phyloP scores from a whole-genome alignment of 2,113 vertebrate genomes.

The Chunga burmeisteri region DNA sequence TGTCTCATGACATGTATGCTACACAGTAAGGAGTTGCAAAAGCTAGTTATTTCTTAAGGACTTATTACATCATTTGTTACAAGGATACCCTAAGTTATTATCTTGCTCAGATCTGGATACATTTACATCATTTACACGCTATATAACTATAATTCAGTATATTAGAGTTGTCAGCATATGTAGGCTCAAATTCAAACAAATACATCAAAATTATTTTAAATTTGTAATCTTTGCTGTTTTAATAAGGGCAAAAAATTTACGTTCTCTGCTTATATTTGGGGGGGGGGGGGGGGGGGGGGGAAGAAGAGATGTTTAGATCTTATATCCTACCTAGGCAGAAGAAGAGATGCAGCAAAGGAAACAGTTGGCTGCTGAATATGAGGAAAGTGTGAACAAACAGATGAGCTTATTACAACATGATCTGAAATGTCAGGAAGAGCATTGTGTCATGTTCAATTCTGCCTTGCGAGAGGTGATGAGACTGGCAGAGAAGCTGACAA shows the following conservation, averaged over 20 bases:
- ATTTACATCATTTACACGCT: background rate
- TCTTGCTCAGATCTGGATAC: background rate
- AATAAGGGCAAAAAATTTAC: background rate
- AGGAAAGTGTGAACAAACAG: slow-evolving; percentile 74
- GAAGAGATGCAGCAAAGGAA: slow-evolving; percentile 74
- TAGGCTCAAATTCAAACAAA: background rate
- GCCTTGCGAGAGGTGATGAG: slow-evolving; percentile 25
- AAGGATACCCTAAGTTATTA: background rate
- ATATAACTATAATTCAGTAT: background rate
- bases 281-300: too few relatives aligned
- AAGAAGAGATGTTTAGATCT: background rate
- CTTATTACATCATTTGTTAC: background rate
- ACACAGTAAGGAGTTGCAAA: background rate
- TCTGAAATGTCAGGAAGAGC: slow-evolving; percentile 59
- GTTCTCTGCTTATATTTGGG: background rate
- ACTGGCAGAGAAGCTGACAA: slow-evolving; percentile 26
- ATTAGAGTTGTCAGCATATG: background rate
- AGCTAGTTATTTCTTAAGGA: background rate
- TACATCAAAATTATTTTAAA: background rate
- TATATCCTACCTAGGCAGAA: slow-evolving; percentile 66
- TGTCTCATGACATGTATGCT: background rate
- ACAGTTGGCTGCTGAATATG: slow-evolving; percentile 72
- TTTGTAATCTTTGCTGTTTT: background rate
- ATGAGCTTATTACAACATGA: slow-evolving; percentile 68
- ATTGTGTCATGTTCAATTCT: slow-evolving; percentile 64